Percentiles rank a stretch among this genome's conserved stretches.
Evolutionary conservation across 2,888 invertebrate genomes (phyloP).

Genomic region (Adelognathus sp.): DNA sequence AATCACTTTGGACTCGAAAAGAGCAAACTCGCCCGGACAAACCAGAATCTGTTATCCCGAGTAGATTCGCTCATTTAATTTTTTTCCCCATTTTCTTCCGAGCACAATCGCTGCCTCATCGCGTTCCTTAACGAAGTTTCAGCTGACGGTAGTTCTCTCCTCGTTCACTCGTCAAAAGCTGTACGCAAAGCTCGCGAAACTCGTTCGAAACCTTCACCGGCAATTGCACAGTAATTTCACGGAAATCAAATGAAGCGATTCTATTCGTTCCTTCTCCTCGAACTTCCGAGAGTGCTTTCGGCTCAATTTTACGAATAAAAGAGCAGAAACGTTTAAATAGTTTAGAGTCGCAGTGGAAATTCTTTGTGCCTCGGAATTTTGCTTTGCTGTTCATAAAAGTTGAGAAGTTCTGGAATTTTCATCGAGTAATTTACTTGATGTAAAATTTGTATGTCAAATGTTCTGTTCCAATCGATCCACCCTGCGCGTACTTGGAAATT

Average conservation of each 20-base stretch:
- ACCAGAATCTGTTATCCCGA: slow-evolving; percentile 21
- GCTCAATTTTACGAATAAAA: too few relatives aligned
- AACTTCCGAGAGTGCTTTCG: too few relatives aligned
- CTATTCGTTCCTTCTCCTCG: too few relatives aligned
- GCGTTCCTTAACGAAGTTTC: slow-evolving; percentile 34
- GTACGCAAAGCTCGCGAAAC: neutral
- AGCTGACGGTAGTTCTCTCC: neutral
- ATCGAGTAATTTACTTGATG: too few relatives aligned
- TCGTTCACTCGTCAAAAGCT: slow-evolving; percentile 6
- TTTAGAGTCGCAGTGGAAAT: too few relatives aligned
- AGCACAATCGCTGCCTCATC: slow-evolving; percentile 39
- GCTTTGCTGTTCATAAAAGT: too few relatives aligned
- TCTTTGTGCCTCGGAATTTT: too few relatives aligned
- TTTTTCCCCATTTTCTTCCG: neutral
- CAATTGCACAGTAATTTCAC: neutral
- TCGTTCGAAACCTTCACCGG: neutral
- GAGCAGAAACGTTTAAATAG: too few relatives aligned
- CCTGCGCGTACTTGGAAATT: too few relatives aligned
- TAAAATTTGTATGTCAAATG: too few relatives aligned
- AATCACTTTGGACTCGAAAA: neutral
- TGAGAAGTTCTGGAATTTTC: too few relatives aligned
- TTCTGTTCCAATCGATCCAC: too few relatives aligned
- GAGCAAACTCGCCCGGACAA: neutral
- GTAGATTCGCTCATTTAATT: slow-evolving; percentile 22
- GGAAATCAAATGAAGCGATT: neutral